Evolutionary conservation across 1,140 invertebrate species (phyloP).

Genomic region (Diabrotica virgifera): DNA sequence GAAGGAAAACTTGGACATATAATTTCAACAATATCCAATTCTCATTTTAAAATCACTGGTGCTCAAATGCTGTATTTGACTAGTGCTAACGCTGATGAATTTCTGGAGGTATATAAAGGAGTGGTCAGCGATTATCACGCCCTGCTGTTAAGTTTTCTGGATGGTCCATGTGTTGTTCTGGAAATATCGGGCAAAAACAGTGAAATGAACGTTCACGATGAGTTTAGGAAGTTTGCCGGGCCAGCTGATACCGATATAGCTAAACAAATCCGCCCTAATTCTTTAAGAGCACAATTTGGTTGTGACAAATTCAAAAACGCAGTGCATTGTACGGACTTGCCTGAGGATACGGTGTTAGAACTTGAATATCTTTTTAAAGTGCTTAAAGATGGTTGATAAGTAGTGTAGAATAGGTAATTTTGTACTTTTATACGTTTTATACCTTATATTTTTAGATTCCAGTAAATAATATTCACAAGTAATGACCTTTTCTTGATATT

Average conservation of each 20-base stretch:
- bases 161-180: slow-evolving; percentile 81
- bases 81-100: slow-evolving; percentile 80
- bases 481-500: too few species aligned
- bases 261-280: slow-evolving; percentile 74
- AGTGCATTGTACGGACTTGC: slow-evolving; percentile 89
- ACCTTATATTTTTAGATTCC: neutral
- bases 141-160: slow-evolving; percentile 43
- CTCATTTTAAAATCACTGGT: slow-evolving; percentile 74
- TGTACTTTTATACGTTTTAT: neutral
- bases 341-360: slow-evolving; percentile 82
- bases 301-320: slow-evolving; percentile 81
- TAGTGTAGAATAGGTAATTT: neutral
- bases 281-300: slow-evolving; percentile 82
- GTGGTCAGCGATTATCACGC: slow-evolving; percentile 78
- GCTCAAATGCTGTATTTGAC: slow-evolving; percentile 78
- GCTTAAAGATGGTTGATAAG: slow-evolving; percentile 19
- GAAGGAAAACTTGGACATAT: slow-evolving; percentile 70
- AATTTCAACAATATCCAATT: slow-evolving; percentile 69
- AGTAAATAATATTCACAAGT: neutral
- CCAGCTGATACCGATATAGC: slow-evolving; percentile 88
- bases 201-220: slow-evolving; percentile 59
- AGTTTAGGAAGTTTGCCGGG: slow-evolving; percentile 83
- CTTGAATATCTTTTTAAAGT: slow-evolving; percentile 80
- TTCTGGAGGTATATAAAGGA: slow-evolving; percentile 92
- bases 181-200: slow-evolving; percentile 70